A percentile compares a stretch with the other conserved stretches of the same genome.
phyloP scores from a whole-genome alignment of 2,797 vertebrate genomes.

The Loris lydekkerianus region DNA sequence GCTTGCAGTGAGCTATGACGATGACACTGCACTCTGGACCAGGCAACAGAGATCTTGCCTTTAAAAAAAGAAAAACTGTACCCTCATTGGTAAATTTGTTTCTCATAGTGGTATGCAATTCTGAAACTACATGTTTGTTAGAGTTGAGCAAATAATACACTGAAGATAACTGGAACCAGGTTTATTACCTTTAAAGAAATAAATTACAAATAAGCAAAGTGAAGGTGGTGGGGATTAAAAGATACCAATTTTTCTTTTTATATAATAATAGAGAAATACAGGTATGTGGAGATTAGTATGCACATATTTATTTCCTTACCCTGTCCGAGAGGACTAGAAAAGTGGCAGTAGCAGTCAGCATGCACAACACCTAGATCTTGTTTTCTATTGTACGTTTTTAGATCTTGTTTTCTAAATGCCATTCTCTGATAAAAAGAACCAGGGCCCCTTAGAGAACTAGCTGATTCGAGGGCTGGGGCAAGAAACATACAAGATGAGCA shows the following conservation, averaged over 20 bases:
- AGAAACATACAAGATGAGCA: not conserved
- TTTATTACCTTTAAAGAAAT: slow-evolving; percentile 14
- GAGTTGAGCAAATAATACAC: not conserved
- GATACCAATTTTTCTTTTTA: not conserved
- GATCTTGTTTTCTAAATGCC: not conserved
- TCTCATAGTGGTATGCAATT: not conserved
- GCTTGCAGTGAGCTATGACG: too few relatives aligned
- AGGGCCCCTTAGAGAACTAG: not conserved
- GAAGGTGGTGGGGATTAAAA: not conserved
- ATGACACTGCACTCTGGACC: too few relatives aligned
- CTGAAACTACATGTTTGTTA: not conserved
- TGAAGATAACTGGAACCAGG: not conserved
- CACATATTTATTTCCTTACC: not conserved
- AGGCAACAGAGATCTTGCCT: too few relatives aligned
- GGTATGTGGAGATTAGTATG: not conserved
- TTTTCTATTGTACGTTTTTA: not conserved
- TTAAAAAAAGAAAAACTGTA: not conserved
- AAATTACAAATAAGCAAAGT: not conserved
- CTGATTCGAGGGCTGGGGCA: not conserved
- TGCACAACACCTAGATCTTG: not conserved
- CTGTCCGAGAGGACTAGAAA: not conserved
- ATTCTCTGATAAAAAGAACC: not conserved
- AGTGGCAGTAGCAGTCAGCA: not conserved
- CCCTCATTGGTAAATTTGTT: not conserved
- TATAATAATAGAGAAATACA: not conserved